Conservation (phyloP, 2,888 invertebrate genomes). For the Gasteruption jaculator region DNA sequence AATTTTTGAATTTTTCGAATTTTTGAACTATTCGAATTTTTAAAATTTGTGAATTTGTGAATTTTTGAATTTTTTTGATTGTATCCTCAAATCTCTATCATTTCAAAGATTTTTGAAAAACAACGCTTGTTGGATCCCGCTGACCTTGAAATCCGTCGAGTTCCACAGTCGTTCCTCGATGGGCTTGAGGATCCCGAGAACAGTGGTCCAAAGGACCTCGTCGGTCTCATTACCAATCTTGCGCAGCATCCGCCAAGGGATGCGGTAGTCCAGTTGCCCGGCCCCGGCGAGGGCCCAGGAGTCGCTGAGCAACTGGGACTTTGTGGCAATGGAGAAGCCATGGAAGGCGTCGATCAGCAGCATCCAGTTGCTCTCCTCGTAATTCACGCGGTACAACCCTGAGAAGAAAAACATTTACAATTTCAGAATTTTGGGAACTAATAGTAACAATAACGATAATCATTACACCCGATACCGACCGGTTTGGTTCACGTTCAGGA, state of each 20-base stretch:
- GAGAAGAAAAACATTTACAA: constrained; percentile 44
- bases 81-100: too few relatives aligned
- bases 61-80: too few relatives aligned
- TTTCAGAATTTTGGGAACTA: neutral
- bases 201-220: constrained; percentile 61
- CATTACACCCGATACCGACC: constrained; percentile 48
- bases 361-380: constrained; percentile 61
- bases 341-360: constrained; percentile 56
- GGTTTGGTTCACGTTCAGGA: constrained; percentile 63
- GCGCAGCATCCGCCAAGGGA: constrained; percentile 56
- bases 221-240: constrained; percentile 55
- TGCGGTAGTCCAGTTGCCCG: constrained; percentile 57
- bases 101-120: too few relatives aligned
- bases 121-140: too few relatives aligned
- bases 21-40: too few relatives aligned
- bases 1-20: too few relatives aligned
- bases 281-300: constrained; percentile 59
- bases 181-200: constrained; percentile 57
- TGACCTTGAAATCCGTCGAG: constrained; percentile 61
- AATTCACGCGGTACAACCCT: constrained; percentile 65
- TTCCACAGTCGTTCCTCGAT: constrained; percentile 58
- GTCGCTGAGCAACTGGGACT: constrained; percentile 70
- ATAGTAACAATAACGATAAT: neutral
- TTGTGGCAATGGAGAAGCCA: constrained; percentile 57
- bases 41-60: too few relatives aligned